Evolutionary conservation across 1,140 invertebrate genomes (phyloP).

Genomic region (Scaptomyza hsui): DNA sequence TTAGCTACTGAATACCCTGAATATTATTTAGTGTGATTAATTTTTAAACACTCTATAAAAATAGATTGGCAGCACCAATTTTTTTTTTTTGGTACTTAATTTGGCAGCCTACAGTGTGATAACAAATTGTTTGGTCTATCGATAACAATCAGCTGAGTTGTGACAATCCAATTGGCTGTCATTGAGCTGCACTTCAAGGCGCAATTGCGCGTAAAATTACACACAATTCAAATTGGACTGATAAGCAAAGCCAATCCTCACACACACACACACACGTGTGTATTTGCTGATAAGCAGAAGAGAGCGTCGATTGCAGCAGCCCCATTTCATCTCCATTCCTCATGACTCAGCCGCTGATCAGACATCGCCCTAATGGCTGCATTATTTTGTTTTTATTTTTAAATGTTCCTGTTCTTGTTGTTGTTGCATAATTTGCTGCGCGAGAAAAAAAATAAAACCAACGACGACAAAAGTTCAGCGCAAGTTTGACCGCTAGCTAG

Average conservation of each 20-base stretch:
- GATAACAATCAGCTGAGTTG: slow-evolving; percentile 30
- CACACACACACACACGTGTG: slow-evolving; percentile 1
- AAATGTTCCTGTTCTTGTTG: slow-evolving; percentile 19
- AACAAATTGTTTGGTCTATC: slow-evolving; percentile 20
- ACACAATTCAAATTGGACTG: slow-evolving; percentile 13
- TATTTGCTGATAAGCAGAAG: slow-evolving; percentile 26
- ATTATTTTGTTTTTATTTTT: not conserved
- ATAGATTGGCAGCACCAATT: not conserved
- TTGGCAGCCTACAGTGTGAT: not conserved
- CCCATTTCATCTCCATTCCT: not conserved
- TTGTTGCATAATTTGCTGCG: slow-evolving; percentile 34
- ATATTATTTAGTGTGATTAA: not conserved
- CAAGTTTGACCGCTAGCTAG: slow-evolving; percentile 21
- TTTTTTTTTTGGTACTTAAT: not conserved
- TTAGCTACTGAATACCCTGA: too few species aligned
- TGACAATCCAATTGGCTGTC: slow-evolving; percentile 31
- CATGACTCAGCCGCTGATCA: slow-evolving; percentile 25
- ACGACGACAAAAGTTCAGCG: slow-evolving; percentile 28
- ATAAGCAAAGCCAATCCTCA: slow-evolving; percentile 8
- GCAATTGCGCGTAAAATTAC: slow-evolving; percentile 32
- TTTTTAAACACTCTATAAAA: too few species aligned
- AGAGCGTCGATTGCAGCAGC: slow-evolving; percentile 6
- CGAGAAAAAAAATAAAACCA: slow-evolving; percentile 8
- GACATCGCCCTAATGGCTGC: slow-evolving; percentile 25
- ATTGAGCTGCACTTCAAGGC: slow-evolving; percentile 60